Conservation (phyloP, 2,113 vertebrate species). For the Buteo buteo region DNA sequence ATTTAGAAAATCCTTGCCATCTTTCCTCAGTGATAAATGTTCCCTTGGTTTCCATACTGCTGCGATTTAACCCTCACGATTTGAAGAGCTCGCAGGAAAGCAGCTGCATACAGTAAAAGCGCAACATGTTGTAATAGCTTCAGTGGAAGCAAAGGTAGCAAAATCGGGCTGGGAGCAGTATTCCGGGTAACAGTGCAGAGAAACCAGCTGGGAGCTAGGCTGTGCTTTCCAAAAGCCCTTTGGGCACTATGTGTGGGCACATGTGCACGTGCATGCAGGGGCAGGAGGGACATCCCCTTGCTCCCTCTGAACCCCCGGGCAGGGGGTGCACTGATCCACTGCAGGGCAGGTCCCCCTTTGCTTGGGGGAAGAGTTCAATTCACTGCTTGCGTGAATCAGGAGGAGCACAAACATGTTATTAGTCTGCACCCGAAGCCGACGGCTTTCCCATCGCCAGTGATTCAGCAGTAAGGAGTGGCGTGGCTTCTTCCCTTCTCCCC, state of each 20-base stretch:
- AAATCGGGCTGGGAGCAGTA: neutral
- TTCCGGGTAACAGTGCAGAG: neutral
- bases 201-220: neutral
- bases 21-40: conserved; percentile 2
- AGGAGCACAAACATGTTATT: neutral
- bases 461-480: neutral
- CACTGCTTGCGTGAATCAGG: neutral
- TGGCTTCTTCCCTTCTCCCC: neutral
- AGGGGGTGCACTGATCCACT: neutral
- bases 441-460: neutral
- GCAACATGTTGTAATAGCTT: neutral
- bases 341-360: neutral
- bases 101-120: neutral
- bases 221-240: neutral
- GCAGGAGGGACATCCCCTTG: neutral
- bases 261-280: rapidly evolving
- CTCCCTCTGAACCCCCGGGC: neutral
- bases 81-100: neutral
- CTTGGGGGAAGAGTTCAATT: neutral
- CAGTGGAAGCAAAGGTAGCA: neutral
- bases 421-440: neutral
- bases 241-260: neutral
- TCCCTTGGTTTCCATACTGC: neutral
- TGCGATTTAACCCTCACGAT: neutral
- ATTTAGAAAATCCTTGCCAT: conserved; percentile 12